Evolutionary conservation across 2,113 vertebrate species (phyloP), one percentile per base, ranked within the genome.

Genomic region (Thomomys bottae): DNA sequence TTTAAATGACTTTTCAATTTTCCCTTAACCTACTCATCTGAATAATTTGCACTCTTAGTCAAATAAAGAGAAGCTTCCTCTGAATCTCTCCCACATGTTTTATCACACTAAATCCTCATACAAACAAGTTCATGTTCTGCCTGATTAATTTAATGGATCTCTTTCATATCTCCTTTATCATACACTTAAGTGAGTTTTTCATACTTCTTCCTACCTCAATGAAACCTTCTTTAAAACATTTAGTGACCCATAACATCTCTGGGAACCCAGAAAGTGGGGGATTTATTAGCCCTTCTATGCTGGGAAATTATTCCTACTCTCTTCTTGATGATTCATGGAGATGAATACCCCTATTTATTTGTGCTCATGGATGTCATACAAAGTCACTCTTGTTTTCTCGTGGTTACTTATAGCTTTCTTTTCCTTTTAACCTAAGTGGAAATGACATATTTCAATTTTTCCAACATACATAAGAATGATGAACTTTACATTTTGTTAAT

Each of bases 361-460:
- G 84, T 92, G 63, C 38, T 49, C 38, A 72, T 45, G 38, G 36
- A 11, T 86, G 40, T 88, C 26, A 38, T 42, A 57, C 71, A 86
- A 40, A 64, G 17, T 63, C 24, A 24, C 84, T 88, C 71, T 92
- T 84, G 6, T 38, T 90, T 77, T 84, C n/a, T 63, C 57, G 40
- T 90, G 36, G 38, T 66, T 94, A 91, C n/a, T 95, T 87, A 93
- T 24, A 54, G 49, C 12, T 84, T 72, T 82, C 36, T 26, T 78
- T 79, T 38, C 57, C 66, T 80, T 78, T 90, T 64, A 90, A 84
- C 28, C 30, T 82, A 81, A 34, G n/a, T 75, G 26, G 86, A 92
- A 90, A 79, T 86, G 34, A 78, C 70, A 90, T 68, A 87, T 73
- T 93, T 87, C 38, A 86, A 34, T 88, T 71, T 84, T 45, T 49